phyloP scores from a whole-genome alignment of 2,797 vertebrate genomes.

The Cossypha heuglini region DNA sequence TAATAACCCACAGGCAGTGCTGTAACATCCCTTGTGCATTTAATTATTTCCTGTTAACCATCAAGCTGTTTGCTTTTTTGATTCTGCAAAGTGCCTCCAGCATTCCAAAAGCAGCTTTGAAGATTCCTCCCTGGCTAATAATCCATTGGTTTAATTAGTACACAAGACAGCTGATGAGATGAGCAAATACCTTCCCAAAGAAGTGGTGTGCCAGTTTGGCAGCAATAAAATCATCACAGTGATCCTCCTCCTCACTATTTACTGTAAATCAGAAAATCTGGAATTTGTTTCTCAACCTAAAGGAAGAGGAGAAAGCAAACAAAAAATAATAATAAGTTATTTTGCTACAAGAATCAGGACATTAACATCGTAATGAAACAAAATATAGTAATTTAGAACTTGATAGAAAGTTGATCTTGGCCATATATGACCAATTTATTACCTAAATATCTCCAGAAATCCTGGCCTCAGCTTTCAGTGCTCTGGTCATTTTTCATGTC shows the following conservation, averaged over 20 bases:
- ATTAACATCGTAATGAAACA: not conserved
- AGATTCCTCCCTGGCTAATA: not conserved
- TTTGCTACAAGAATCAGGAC: not conserved
- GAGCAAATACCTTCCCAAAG: not conserved
- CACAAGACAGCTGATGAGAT: not conserved
- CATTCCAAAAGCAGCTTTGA: slow-evolving; percentile 2
- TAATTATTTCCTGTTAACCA: not conserved
- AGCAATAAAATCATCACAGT: not conserved
- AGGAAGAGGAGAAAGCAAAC: not conserved
- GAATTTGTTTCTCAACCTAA: not conserved
- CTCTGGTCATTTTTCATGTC: not conserved
- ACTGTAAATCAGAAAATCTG: not conserved
- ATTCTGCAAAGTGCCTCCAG: not conserved
- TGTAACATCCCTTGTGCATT: not conserved
- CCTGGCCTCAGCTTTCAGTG: not conserved
- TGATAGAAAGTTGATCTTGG: not conserved
- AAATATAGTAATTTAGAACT: not conserved
- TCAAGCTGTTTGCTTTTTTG: not conserved
- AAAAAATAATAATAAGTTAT: not conserved
- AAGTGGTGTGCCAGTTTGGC: not conserved
- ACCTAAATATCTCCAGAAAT: not conserved
- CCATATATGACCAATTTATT: not conserved
- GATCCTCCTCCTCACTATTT: not conserved
- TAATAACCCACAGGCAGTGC: not conserved
- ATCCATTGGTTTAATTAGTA: slow-evolving; percentile 33